These are phyloP conservation scores for Petroica traversi DNA, from an alignment of 2,113 vertebrate species.

Conservation along the genomic window DNA sequence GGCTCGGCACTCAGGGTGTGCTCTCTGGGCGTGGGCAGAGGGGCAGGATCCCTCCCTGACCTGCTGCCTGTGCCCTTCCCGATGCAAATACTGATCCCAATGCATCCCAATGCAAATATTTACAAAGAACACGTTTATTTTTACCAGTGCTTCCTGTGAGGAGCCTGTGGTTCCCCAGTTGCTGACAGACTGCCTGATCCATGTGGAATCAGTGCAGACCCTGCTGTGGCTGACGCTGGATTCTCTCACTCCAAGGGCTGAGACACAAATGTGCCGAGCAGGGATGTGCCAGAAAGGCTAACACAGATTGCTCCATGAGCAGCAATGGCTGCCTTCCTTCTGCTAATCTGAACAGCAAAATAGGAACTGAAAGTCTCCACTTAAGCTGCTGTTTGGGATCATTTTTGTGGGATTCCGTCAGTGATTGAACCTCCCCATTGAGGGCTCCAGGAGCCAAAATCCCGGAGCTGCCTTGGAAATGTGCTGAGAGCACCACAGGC, in stretches of 20 bases:
- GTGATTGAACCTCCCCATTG: accelerated
- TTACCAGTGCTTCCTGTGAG: neutral
- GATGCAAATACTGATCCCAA: neutral
- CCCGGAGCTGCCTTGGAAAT: neutral
- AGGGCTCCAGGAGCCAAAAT: neutral
- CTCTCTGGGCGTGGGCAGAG: accelerated
- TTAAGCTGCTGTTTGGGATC: neutral
- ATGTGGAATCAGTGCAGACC: neutral
- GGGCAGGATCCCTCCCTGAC: neutral
- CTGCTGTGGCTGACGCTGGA: neutral
- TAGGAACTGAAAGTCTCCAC: accelerated
- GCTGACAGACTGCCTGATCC: neutral
- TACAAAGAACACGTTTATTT: neutral
- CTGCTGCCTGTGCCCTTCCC: neutral
- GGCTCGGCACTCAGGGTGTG: too few species aligned
- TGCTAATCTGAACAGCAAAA: neutral
- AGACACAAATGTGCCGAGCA: neutral
- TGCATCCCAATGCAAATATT: neutral
- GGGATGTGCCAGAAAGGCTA: neutral
- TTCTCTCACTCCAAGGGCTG: neutral
- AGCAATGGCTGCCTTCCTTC: neutral
- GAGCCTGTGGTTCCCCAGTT: neutral
- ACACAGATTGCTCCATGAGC: accelerated
- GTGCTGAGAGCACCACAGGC: neutral
- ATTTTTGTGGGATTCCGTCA: neutral